Base-by-base conservation (phyloP, 2,797 vertebrate species). In the Chelon labrosus region DNA sequence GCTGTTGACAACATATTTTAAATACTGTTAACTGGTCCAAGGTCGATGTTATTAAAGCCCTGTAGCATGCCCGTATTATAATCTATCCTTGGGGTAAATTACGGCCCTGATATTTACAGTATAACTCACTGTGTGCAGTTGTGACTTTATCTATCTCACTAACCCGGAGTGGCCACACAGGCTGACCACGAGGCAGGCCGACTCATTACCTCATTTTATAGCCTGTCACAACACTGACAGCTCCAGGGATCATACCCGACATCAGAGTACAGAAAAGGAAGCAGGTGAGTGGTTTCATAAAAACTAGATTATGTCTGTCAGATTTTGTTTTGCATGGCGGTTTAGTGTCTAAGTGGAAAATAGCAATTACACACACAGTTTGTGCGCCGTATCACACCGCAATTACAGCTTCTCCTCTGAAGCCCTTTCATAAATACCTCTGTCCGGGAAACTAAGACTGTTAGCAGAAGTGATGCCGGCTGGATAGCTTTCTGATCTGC, bases 191-290 rank as follows among this genome's bases (percentile, higher is more conserved):
- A 79, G 70, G 73, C 70, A 67, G 35, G 68, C 60, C 78, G 65
- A 62, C 64, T 84, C 77, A 85, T 82, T 80, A 73, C 78, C 74
- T 87, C 47, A 69, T 50, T 83, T 76, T 73, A 57, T 70, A 72
- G 73, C 63, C 73, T 62, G 80, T 83, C 77, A 79, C 63, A 69
- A 50, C 62, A 50, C 47, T 46, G 65, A 77, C 65, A 65, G 58
- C 81, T 56, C 7, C 5, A 0, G 55, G 78, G 65, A 70, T 70
- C 70, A 19, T 6, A 69, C 55, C 65, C 60, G 72, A 82, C 20
- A 16, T 7, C 4, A 58, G 16, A 66, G 35, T 31, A 62, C 37
- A 69, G 35, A 46, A 20, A 60, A 55, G 9, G 56, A 74, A 65
- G 38, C 58, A 78, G 77, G 73, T 75, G 55, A 83, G 55, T 58